Base-by-base conservation (phyloP, 2,888 invertebrate genomes). In the Lasioglossum pauxillum region DNA sequence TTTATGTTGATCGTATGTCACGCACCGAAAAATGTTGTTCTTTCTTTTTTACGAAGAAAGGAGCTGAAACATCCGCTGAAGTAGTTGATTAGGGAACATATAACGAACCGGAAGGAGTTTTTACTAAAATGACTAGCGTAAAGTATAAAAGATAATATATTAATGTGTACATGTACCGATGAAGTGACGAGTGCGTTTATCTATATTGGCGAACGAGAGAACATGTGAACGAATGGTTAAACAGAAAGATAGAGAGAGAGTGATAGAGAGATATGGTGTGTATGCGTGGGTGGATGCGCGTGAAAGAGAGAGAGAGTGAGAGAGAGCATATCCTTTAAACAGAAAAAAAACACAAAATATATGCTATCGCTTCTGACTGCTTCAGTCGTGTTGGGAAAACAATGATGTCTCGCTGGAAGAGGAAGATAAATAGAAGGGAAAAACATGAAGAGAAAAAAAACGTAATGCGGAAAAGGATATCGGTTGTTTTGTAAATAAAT, bases 111-210 rank as follows among this genome's bases (percentile, higher is more conserved):
- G 84, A 84, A 82, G 72, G 78, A 87, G 82, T 92, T 92, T 92
- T 91, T 90, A 90, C 87, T 90, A 88, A 46, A 46, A 69, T 91
- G 87, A 76, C 85, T 91, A 91, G 88, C 89, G 87, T 91, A 92
- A 90, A 86, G 84, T 88, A 88, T 90, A 86, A 89, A 85, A 84
- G 83, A 86, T 90, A 87, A 89, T 87, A 84, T 85, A 80, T 85
- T 84, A 84, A 85, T 84, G 87, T 89, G 89, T 89, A 80, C 78
- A 82, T 86, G 78, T 88, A 85, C 73, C 79, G 75, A 71, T 80
- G 78, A 87, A 83, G 49, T 80, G 71, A 87, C 31, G 78, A 80
- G 41, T 85, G 74, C 74, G 85, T 85, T 85, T 85, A 80, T 85
- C 86, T 75, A 49, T 85, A 72, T 73, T 69, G 69, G 49, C 72